These are phyloP conservation scores for Diabrotica undecimpunctata DNA, from an alignment of 1,140 invertebrate species.

Conservation along the genomic window DNA sequence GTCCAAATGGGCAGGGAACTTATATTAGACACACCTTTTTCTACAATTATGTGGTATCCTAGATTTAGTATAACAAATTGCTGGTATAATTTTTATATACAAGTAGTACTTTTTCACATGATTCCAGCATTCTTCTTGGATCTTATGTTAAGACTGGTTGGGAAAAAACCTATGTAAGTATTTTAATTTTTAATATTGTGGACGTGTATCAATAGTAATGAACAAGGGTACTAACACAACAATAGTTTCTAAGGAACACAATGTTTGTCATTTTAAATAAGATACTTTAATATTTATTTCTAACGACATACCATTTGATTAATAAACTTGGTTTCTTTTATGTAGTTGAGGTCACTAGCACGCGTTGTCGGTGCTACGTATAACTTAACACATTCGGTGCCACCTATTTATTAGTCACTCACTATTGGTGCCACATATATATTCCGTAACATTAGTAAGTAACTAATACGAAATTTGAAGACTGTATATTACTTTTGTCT, in stretches of 20 bases:
- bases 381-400: too few relatives aligned
- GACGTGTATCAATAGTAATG: not conserved
- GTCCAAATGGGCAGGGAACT: conserved; percentile 52
- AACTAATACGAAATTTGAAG: too few relatives aligned
- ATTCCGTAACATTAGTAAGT: too few relatives aligned
- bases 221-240: not conserved
- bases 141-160: conserved; percentile 53
- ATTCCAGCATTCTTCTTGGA: conserved; percentile 69
- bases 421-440: too few relatives aligned
- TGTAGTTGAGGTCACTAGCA: too few relatives aligned
- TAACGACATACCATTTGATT: too few relatives aligned
- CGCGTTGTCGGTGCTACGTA: too few relatives aligned
- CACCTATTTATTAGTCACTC: too few relatives aligned
- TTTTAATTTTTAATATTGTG: not conserved
- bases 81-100: conserved; percentile 51
- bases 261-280: not conserved
- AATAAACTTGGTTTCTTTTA: too few relatives aligned
- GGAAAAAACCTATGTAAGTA: conserved; percentile 65
- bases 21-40: conserved; percentile 57
- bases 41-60: conserved; percentile 65
- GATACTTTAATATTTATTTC: not conserved
- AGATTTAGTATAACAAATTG: conserved; percentile 51
- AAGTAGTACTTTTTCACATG: conserved; percentile 60
- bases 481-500: too few relatives aligned
- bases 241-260: not conserved